Conservation (phyloP, 1,140 invertebrate species). For the Venturia canescens region DNA sequence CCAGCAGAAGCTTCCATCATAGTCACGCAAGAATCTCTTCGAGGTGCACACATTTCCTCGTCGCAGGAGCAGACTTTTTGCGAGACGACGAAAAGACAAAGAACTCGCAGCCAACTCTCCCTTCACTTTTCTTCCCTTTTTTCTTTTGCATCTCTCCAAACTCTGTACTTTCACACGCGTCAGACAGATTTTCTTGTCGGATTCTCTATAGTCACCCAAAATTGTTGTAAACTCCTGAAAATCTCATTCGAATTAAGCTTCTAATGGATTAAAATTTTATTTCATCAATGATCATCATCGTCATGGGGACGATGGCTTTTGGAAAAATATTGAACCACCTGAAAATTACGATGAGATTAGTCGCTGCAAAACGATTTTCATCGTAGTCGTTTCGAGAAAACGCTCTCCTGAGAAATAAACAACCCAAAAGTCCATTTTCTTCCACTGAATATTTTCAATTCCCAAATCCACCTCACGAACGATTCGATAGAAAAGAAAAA, state of each 20-base stretch:
- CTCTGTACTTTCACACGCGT: neutral
- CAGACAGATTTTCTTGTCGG: neutral
- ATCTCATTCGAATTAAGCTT: neutral
- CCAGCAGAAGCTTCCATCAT: conserved; percentile 35
- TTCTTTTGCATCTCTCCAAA: neutral
- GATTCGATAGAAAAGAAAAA: neutral
- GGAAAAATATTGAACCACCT: neutral
- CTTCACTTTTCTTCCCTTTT: neutral
- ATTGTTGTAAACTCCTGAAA: neutral
- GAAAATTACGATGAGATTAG: no score
- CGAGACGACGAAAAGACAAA: conserved; percentile 29
- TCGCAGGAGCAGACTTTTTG: neutral
- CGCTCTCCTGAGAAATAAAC: no score
- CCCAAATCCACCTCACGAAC: neutral
- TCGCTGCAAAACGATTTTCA: no score
- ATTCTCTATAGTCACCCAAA: neutral
- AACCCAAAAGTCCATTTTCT: no score
- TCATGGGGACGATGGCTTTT: neutral
- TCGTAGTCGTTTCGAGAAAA: no score
- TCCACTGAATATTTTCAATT: no score
- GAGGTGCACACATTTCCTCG: conserved; percentile 24
- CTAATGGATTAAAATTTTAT: neutral
- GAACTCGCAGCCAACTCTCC: neutral
- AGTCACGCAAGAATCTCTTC: conserved; percentile 29
- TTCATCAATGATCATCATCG: neutral